A percentile compares a stretch with the other conserved stretches of the same genome.
Conservation (phyloP, 53 echinoderm and acorn worm species). For the Zoroaster sp. region DNA sequence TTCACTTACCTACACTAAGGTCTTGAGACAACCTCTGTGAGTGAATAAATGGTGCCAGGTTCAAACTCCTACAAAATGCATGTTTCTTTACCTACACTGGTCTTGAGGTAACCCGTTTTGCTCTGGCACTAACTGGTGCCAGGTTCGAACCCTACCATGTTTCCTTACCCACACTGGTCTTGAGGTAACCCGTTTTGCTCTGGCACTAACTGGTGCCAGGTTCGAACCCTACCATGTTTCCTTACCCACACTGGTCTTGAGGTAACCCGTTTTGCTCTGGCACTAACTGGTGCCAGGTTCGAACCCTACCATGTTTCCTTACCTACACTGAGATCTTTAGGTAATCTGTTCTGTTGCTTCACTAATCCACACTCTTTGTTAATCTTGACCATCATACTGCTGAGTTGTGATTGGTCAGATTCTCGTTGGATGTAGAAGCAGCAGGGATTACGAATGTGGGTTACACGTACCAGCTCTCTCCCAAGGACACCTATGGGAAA, state of each 20-base stretch:
- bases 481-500: not conserved
- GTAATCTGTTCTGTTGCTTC: slow-evolving; percentile 48
- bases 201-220: not conserved
- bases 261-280: slow-evolving; percentile 16
- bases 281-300: not conserved
- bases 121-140: no score
- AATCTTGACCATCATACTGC: slow-evolving; percentile 70
- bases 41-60: no score
- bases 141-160: no score
- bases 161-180: no score
- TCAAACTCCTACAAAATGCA: no score
- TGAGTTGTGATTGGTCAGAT: slow-evolving; percentile 66
- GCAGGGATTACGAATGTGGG: slow-evolving; percentile 86
- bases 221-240: not conserved
- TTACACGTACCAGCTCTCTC: slow-evolving; percentile 75
- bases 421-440: slow-evolving; percentile 87
- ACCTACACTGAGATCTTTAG: slow-evolving; percentile 71
- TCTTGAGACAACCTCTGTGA: not conserved
- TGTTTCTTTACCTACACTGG: no score
- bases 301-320: slow-evolving; percentile 6
- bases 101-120: no score
- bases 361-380: slow-evolving; percentile 68
- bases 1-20: not conserved
- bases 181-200: no score
- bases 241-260: slow-evolving; percentile 73